These are phyloP conservation scores for Ernsta delagoae DNA, from an alignment of 2,888 invertebrate genomes.

Conservation along the genomic window DNA sequence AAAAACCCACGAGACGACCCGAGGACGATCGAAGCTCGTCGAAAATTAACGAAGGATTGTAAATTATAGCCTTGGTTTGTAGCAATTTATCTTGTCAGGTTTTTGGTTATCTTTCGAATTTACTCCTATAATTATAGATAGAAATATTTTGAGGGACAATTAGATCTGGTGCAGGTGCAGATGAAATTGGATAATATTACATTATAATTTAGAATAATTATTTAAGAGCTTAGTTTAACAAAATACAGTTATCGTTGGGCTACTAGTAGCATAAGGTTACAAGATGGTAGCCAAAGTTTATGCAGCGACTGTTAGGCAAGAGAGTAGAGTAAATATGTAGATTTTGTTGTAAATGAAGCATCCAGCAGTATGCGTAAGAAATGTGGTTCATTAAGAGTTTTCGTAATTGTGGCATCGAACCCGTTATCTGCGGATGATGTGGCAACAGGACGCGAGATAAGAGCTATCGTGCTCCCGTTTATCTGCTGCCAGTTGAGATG, in stretches of 20 bases:
- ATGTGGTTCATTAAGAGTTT: conserved; percentile 21
- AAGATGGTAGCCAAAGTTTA: too few species aligned
- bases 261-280: too few species aligned
- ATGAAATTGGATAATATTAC: too few species aligned
- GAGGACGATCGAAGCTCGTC: conserved; percentile 55
- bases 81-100: conserved; percentile 43
- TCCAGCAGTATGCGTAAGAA: background rate
- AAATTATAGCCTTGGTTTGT: conserved; percentile 43
- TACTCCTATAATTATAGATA: too few species aligned
- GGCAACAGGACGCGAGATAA: conserved; percentile 64
- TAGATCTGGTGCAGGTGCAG: too few species aligned
- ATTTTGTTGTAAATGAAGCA: background rate
- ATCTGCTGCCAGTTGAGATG: conserved; percentile 39
- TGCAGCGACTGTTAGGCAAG: too few species aligned
- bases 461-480: conserved; percentile 56
- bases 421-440: conserved; percentile 62
- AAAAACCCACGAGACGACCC: conserved; percentile 56
- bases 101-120: conserved; percentile 21
- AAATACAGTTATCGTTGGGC: too few species aligned
- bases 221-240: too few species aligned
- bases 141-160: too few species aligned
- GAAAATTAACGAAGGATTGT: conserved; percentile 47
- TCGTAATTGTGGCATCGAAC: conserved; percentile 51
- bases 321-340: background rate
- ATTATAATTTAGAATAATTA: too few species aligned